Base-by-base conservation (phyloP, 2,797 vertebrate genomes). In the Epinephelus coioides region DNA sequence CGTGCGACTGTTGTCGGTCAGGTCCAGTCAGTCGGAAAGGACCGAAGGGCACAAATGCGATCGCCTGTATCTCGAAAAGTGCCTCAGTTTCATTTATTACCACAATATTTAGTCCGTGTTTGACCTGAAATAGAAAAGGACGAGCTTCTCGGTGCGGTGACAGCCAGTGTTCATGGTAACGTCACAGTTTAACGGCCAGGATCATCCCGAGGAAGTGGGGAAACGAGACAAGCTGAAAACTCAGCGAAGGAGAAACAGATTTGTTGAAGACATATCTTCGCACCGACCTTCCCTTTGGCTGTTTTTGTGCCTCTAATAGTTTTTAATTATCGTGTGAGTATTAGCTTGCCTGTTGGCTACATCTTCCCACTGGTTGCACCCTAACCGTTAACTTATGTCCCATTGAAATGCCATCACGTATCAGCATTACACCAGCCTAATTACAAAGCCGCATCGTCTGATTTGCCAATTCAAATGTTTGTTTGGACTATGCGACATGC, bases 1-100 rank as follows among this genome's bases (percentile, higher is more conserved):
- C 10, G 2, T 23, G 91, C 93, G 93, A 77, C 91, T 21, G 73
- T 61, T 81, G 60, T 55, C 54, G 3, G 44, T 23, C 23, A 46
- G 56, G 7, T 44, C 17, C 60, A 3, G 64, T 75, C 69, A 70
- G 61, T 43, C 15, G 44, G 53, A 19, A 19, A 2, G 18, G 68
- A 18, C 1, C 69, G 83, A 93, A 92, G 91, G 92, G 17, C 91
- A 90, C 50, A 1, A 14, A 8, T 50, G 15, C 40, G 40, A 6
- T 68, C 27, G 19, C 10, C 6, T 3, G 50, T 49, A 13, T 4
- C 0, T 2, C 8, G 14, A 23, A 43, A 43, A 63, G 54, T 67
- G 8, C 2, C 17, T 47, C 30, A 0, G 21, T 5, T 43, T 78
- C 23, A 57, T 12, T 38, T 25, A 19, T 6, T 17, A 17, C 17